Percentiles rank a stretch among this genome's conserved stretches.
phyloP scores from a whole-genome alignment of 1,140 invertebrate genomes.

The Stegodyphus dumicola region DNA sequence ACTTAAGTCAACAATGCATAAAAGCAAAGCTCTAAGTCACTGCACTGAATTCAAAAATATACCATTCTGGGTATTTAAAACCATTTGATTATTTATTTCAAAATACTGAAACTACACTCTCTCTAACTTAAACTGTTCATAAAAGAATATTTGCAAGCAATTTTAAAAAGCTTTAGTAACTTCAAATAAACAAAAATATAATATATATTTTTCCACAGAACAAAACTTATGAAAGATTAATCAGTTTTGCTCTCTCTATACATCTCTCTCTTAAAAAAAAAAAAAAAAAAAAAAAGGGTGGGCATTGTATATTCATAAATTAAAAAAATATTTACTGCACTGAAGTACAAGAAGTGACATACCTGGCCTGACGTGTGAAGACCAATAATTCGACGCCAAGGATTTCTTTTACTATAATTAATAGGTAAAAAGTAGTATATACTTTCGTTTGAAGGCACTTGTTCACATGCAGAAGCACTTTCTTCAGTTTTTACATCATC shows the following conservation, averaged over 20 bases:
- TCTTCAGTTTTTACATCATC: neutral
- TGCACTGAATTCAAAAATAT: neutral
- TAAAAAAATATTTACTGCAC: neutral
- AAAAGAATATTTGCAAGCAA: no score
- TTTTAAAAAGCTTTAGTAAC: no score
- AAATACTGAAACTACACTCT: neutral
- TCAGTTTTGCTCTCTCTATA: neutral
- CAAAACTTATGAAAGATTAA: neutral
- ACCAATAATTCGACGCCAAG: slow-evolving; percentile 45
- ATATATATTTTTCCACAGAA: no score
- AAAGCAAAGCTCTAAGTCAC: no score
- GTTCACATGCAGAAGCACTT: no score
- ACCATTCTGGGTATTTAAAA: neutral
- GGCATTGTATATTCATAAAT: no score
- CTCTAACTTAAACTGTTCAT: no score
- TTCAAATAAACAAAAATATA: no score
- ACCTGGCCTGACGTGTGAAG: slow-evolving; percentile 22
- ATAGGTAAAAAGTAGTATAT: slow-evolving; percentile 37
- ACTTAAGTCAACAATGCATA: no score
- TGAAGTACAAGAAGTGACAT: neutral
- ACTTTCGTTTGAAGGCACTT: slow-evolving; percentile 52
- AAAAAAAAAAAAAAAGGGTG: no score
- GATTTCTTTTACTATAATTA: slow-evolving; percentile 47
- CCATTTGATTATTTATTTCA: neutral
- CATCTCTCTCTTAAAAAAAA: no score